phyloP scores from a whole-genome alignment of 2,113 vertebrate genomes.

The Spea multiplicata region DNA sequence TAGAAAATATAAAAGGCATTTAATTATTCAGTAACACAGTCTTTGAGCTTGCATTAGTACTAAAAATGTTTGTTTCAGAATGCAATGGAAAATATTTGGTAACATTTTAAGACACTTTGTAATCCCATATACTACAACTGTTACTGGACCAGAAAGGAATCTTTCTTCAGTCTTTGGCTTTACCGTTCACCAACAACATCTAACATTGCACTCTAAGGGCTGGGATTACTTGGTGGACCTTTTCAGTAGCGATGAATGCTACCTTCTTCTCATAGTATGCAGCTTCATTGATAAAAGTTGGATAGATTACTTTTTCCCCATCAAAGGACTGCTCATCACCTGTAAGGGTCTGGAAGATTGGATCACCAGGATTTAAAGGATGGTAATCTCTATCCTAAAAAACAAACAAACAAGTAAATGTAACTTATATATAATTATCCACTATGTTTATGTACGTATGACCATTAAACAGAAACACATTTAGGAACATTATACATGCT shows the following conservation, averaged over 20 bases:
- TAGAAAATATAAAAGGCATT: too few species aligned
- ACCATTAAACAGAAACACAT: too few species aligned
- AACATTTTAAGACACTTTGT: too few species aligned
- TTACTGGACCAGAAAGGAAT: too few species aligned
- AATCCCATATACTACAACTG: too few species aligned
- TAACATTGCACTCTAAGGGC: slow-evolving; percentile 38
- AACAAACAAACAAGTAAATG: neutral
- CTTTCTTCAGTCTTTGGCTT: too few species aligned
- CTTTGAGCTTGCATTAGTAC: too few species aligned
- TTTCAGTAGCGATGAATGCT: slow-evolving; percentile 50
- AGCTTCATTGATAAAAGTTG: slow-evolving; percentile 58
- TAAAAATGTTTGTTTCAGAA: too few species aligned
- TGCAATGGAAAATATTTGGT: too few species aligned
- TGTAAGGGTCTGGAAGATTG: slow-evolving; percentile 54
- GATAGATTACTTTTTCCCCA: slow-evolving; percentile 34
- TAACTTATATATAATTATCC: neutral
- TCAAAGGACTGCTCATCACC: slow-evolving; percentile 49
- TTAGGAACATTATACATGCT: neutral
- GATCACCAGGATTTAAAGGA: slow-evolving; percentile 45
- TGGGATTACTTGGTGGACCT: slow-evolving; percentile 10
- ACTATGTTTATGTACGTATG: neutral
- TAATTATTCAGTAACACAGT: too few species aligned
- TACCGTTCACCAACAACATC: neutral
- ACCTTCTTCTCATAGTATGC: slow-evolving; percentile 55
- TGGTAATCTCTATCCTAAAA: slow-evolving; percentile 53